phyloP scores from a whole-genome alignment of 2,888 invertebrate species.

The Scaptomyza cyrtandrae region DNA sequence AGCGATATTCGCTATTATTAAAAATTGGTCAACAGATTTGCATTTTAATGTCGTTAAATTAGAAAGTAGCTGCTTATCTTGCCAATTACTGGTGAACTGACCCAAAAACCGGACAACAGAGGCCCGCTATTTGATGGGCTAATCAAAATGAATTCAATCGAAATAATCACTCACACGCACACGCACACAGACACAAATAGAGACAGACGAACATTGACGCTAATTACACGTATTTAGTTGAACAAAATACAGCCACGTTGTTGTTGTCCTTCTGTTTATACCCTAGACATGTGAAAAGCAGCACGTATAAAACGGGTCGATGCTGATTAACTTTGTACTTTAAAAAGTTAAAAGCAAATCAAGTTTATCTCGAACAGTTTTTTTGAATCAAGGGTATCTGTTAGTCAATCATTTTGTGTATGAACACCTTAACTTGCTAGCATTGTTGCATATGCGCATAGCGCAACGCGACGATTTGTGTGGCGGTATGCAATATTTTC shows the following conservation, averaged over 20 bases:
- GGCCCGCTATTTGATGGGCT: constrained; percentile 31
- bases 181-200: neutral
- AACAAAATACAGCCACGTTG: constrained; percentile 17
- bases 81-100: constrained; percentile 6
- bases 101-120: neutral
- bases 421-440: too few species aligned
- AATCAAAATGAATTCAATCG: constrained; percentile 50
- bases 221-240: constrained; percentile 56
- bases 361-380: neutral
- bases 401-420: neutral
- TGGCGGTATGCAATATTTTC: constrained; percentile 14
- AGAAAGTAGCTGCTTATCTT: neutral
- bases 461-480: constrained; percentile 32
- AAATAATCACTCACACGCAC: constrained; percentile 43
- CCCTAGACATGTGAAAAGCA: neutral
- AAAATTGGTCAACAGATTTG: neutral
- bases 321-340: neutral
- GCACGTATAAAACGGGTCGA: neutral
- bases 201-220: constrained; percentile 10
- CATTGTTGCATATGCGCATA: too few species aligned
- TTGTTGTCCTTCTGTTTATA: constrained; percentile 10
- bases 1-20: neutral
- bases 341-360: neutral
- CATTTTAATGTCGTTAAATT: neutral
- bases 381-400: constrained; percentile 18